Evolutionary conservation across 1,140 invertebrate genomes (phyloP).

Genomic region (Rhagoletis zephyria): DNA sequence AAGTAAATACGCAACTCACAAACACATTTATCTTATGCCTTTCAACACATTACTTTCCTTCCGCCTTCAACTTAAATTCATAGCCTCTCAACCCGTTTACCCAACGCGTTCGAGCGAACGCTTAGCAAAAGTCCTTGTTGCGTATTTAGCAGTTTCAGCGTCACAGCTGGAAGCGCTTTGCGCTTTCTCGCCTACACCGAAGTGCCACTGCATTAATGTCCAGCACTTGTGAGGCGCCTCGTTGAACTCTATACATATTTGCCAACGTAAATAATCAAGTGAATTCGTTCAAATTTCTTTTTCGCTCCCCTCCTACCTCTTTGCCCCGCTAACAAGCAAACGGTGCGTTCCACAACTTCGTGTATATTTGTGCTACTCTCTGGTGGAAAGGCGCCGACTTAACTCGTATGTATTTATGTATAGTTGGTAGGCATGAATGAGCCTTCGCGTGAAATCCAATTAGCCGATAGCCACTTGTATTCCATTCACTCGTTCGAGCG

Average conservation of each 20-base stretch:
- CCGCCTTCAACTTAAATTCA: not conserved
- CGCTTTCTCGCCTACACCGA: not conserved
- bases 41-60: no score
- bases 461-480: constrained; percentile 38
- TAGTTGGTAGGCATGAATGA: not conserved
- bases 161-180: not conserved
- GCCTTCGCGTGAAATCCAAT: constrained; percentile 46
- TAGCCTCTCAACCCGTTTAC: no score
- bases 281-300: constrained; percentile 26
- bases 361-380: not conserved
- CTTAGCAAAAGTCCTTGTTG: not conserved
- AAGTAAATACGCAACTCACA: no score
- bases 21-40: no score
- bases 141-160: not conserved
- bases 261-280: constrained; percentile 4
- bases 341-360: constrained; percentile 13
- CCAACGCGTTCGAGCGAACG: not conserved
- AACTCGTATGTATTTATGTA: no score
- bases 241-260: not conserved
- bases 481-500: not conserved
- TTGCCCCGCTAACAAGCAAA: not conserved
- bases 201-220: constrained; percentile 21
- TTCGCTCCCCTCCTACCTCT: not conserved
- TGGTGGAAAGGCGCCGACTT: not conserved
- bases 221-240: not conserved